Conservation (phyloP, 2,888 invertebrate species). For the Andrena dorsata region DNA sequence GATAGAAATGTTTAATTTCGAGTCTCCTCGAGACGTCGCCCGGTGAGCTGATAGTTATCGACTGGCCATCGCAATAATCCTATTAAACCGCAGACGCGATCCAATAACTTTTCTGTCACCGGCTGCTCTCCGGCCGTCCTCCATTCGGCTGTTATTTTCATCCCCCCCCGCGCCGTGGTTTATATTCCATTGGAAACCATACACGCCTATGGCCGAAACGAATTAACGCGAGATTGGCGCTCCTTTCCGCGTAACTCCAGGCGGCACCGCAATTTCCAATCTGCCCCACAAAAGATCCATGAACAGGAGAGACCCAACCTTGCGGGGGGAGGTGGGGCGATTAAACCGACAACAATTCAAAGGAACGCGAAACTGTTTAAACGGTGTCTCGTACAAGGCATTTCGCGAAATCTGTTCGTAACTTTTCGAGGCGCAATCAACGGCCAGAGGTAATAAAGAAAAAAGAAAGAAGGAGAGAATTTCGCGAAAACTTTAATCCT, state of each 20-base stretch:
- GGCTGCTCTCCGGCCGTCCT: conserved; percentile 44
- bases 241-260: background rate
- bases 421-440: background rate
- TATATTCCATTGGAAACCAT: conserved; percentile 10
- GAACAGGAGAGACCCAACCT: background rate
- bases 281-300: background rate
- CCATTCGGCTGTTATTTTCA: conserved; percentile 50
- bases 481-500: background rate
- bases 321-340: no score
- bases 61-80: conserved; percentile 70
- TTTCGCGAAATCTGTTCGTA: background rate
- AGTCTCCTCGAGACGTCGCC: conserved; percentile 60
- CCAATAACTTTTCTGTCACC: conserved; percentile 72
- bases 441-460: background rate
- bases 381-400: background rate
- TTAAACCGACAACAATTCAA: no score
- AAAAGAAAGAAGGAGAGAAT: background rate
- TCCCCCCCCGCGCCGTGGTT: conserved; percentile 2
- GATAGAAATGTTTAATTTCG: conserved; percentile 66
- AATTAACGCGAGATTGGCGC: conserved; percentile 26
- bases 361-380: no score
- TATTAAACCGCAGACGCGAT: conserved; percentile 71
- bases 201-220: conserved; percentile 7
- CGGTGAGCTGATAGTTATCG: conserved; percentile 64
- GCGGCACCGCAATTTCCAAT: background rate